Evolutionary conservation across 2,888 invertebrate species (phyloP).

Genomic region (Malacosoma neustria): DNA sequence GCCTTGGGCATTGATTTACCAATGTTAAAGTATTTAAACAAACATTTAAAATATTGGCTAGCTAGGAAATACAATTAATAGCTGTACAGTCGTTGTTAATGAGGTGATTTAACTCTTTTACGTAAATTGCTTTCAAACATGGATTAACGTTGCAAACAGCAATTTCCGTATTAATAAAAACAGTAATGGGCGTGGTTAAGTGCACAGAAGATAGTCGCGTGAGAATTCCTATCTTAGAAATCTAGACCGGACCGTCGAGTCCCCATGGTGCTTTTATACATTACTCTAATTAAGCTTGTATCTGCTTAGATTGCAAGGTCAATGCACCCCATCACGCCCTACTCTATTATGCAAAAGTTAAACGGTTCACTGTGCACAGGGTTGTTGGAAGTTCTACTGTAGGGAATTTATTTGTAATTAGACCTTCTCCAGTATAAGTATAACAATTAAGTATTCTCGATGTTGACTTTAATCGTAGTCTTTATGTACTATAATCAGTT

Average conservation of each 20-base stretch:
- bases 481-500: too few relatives aligned
- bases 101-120: slow-evolving; percentile 7
- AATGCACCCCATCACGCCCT: slow-evolving; percentile 31
- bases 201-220: slow-evolving; percentile 19
- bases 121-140: neutral
- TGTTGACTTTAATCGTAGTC: too few relatives aligned
- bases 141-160: neutral
- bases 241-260: slow-evolving; percentile 21
- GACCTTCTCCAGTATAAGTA: neutral
- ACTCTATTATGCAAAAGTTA: slow-evolving; percentile 24
- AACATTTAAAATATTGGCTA: too few relatives aligned
- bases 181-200: slow-evolving; percentile 18
- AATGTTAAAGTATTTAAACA: too few relatives aligned
- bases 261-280: slow-evolving; percentile 21
- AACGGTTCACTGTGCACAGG: neutral
- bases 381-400: neutral
- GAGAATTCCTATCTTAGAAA: slow-evolving; percentile 31
- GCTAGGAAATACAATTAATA: too few relatives aligned
- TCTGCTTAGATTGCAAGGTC: slow-evolving; percentile 46
- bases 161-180: slow-evolving; percentile 6
- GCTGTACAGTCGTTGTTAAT: neutral
- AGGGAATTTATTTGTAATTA: neutral
- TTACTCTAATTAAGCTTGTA: slow-evolving; percentile 39
- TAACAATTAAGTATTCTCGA: too few relatives aligned
- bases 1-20: too few relatives aligned